Conservation (phyloP, 35 echinoderm and acorn worm genomes). For the Apostichopus californicus region DNA sequence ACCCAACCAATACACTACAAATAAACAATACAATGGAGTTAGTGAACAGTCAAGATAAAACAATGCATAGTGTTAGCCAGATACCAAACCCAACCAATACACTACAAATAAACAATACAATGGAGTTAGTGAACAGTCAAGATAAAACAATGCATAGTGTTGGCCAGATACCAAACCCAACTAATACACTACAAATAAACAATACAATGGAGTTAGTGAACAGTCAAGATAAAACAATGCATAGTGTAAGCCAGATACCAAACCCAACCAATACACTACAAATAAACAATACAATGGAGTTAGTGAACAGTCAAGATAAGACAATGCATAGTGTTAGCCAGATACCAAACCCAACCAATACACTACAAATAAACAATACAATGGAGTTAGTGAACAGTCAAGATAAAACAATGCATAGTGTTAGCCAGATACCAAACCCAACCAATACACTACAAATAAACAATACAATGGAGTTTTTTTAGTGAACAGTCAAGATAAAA, state of each 20-base stretch:
- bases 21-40: not conserved
- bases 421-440: slow-evolving; percentile 90
- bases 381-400: slow-evolving; percentile 55
- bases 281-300: no score
- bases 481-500: slow-evolving; percentile 75
- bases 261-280: slow-evolving; percentile 20
- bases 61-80: slow-evolving; percentile 93
- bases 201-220: slow-evolving; percentile 1
- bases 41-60: slow-evolving; percentile 74
- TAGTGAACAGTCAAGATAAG: slow-evolving; percentile 74
- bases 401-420: slow-evolving; percentile 88
- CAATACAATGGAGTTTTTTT: slow-evolving; percentile 52
- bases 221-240: slow-evolving; percentile 88
- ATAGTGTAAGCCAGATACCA: slow-evolving; percentile 94
- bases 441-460: slow-evolving; percentile 72
- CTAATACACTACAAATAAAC: not conserved
- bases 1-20: slow-evolving; percentile 21
- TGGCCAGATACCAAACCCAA: slow-evolving; percentile 88
- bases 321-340: slow-evolving; percentile 96
- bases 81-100: slow-evolving; percentile 69
- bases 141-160: slow-evolving; percentile 90
- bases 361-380: no score
- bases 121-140: slow-evolving; percentile 60
- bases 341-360: slow-evolving; percentile 64
- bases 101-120: no score